Conservation (phyloP, 2,888 invertebrate genomes). For the Chaetogeoica ovagalla region DNA sequence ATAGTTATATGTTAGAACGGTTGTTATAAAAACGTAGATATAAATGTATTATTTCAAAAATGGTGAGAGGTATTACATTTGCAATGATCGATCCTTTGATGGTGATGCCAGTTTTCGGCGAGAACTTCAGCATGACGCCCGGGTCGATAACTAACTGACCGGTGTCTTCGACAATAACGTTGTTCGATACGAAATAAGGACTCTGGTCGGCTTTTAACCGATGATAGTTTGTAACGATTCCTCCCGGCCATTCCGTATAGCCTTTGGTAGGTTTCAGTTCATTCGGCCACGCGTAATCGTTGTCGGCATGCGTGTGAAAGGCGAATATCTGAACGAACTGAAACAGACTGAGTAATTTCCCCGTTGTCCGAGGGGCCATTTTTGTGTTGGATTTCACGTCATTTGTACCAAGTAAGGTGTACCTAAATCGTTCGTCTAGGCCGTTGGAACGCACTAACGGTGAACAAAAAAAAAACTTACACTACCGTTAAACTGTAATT, state of each 20-base stretch:
- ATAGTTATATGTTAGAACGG: no score
- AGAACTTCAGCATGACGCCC: slow-evolving; percentile 86
- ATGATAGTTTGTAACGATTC: slow-evolving; percentile 66
- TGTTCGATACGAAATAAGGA: slow-evolving; percentile 78
- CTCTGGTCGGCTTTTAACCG: slow-evolving; percentile 65
- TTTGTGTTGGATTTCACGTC: slow-evolving; percentile 17
- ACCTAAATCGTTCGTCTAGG: neutral
- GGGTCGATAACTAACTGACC: slow-evolving; percentile 84
- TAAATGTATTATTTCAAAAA: no score
- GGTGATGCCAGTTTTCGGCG: slow-evolving; percentile 90
- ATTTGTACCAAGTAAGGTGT: neutral
- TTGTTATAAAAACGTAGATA: no score
- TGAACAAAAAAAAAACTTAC: neutral
- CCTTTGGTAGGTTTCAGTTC: slow-evolving; percentile 29
- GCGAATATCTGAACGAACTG: slow-evolving; percentile 13
- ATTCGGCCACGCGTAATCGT: slow-evolving; percentile 36
- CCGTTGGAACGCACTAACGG: neutral
- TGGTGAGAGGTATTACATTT: slow-evolving; percentile 66
- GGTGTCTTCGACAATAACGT: slow-evolving; percentile 76
- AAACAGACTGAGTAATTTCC: slow-evolving; percentile 17
- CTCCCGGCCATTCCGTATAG: slow-evolving; percentile 60
- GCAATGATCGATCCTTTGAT: slow-evolving; percentile 87
- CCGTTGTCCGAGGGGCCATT: slow-evolving; percentile 3
- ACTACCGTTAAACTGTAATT: neutral
- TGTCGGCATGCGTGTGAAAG: neutral